Base-by-base conservation (phyloP, 1,140 invertebrate genomes). In the Meloidogyne chitwoodi region DNA sequence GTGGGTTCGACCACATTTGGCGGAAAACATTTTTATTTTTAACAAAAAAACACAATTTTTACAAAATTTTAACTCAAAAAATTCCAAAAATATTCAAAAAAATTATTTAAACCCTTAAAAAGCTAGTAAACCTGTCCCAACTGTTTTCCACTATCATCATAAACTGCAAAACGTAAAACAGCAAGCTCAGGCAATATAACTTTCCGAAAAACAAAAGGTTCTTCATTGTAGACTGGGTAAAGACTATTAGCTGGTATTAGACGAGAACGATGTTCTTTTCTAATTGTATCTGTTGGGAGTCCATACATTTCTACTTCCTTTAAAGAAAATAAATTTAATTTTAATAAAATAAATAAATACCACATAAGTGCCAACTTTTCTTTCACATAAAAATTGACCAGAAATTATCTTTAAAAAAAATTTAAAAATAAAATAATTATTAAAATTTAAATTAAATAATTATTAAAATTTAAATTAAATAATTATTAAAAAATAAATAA, bases 341-440 rank as follows among this genome's bases (percentile, higher is more conserved):
- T 44, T 64, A 8, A 31, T 12, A n/a, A 98, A 99, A 97, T 99
- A 99, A 88, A 99, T 96, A 29, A 99, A 96, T 89, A 99, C 96
- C 12, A 99, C 97, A 88, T 98, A 99, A 2, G 97, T 99, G 11
- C 96, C 95, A 63, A 94, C 93, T 89, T 98, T 98, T 88, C 97
- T 97, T 88, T 99, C 97, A 0, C 95, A 98, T 82, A 99, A 91
- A 89, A 99, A 99, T 90, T 99, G 97, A 0, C 97, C 97, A 64
- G 96, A 96, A 85, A 99, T 98, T 4, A 97, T 94, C 93, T 94
- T 79, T 12, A 84, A 81, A 62, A 74, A 79, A 78, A 69, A 38
- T 29, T 16, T 70, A 27, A 68, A 19, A n/a, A 80, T 4, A 41
- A 66, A 44, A 80, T 22, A n/a, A n/a, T n/a, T n/a, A n/a, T n/a